Evolutionary conservation across 2,113 vertebrate genomes (phyloP).

Genomic region (Macquaria ambigua): DNA sequence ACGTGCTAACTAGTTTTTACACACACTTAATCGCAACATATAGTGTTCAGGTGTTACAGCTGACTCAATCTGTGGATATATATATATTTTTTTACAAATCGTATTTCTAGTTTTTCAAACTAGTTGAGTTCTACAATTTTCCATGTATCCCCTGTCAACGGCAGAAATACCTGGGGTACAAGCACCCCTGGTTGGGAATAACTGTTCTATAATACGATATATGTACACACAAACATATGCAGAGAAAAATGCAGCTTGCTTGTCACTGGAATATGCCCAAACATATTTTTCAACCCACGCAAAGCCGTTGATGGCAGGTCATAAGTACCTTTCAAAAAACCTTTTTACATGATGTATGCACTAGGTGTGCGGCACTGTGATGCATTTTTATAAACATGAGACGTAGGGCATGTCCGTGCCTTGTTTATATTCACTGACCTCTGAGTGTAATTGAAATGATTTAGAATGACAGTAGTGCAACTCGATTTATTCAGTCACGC

Average conservation of each 20-base stretch:
- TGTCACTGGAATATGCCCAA: constrained; percentile 2
- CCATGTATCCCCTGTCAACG: neutral
- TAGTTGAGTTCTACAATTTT: too few relatives aligned
- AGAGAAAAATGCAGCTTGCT: neutral
- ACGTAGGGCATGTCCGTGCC: neutral
- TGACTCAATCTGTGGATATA: too few relatives aligned
- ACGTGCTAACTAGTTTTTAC: too few relatives aligned
- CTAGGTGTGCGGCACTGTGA: constrained; percentile 10
- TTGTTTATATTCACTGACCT: constrained; percentile 61
- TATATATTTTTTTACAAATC: too few relatives aligned
- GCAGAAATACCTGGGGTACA: neutral
- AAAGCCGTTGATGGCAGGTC: constrained; percentile 7
- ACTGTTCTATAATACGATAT: neutral
- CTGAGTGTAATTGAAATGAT: constrained; percentile 64
- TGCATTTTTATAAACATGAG: constrained; percentile 32
- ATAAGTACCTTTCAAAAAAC: constrained; percentile 30
- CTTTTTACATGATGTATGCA: constrained; percentile 27
- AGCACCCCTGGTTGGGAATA: neutral
- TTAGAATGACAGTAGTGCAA: constrained; percentile 40
- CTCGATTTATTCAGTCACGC: constrained; percentile 45
- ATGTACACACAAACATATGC: neutral
- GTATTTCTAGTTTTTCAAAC: too few relatives aligned
- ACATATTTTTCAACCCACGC: constrained; percentile 21
- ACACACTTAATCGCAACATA: too few relatives aligned
- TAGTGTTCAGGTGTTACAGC: too few relatives aligned